phyloP scores from a whole-genome alignment of 2,797 vertebrate species.

The Anguilla megastoma region DNA sequence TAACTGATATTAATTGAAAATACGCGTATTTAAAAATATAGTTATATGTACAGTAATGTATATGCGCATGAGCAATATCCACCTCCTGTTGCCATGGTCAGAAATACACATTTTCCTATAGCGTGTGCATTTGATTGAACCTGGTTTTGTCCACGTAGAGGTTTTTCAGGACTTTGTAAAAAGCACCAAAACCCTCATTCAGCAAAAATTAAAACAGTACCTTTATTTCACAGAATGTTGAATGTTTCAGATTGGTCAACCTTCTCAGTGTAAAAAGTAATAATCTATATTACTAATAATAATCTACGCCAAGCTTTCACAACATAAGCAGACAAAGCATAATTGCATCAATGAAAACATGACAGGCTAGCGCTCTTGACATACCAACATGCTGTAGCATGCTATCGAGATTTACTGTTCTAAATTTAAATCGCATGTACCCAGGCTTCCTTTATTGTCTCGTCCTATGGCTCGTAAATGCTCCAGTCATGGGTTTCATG shows the following conservation, averaged over 20 bases:
- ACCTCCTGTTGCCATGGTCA: neutral
- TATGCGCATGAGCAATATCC: neutral
- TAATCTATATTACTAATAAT: neutral
- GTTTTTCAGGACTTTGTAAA: neutral
- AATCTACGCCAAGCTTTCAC: neutral
- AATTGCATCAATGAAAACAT: neutral
- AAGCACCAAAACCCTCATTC: neutral
- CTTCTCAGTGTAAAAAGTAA: neutral
- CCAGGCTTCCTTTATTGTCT: neutral
- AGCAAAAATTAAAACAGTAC: neutral
- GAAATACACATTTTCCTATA: neutral
- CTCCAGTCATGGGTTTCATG: neutral
- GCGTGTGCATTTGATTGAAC: neutral
- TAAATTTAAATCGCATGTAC: neutral
- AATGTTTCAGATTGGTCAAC: neutral
- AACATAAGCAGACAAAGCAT: neutral
- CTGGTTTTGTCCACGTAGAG: neutral
- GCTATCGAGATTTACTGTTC: neutral
- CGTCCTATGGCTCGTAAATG: neutral
- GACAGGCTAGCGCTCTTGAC: neutral
- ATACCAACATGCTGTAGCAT: neutral
- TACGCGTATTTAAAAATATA: neutral
- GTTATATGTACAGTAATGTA: neutral
- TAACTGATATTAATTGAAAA: neutral
- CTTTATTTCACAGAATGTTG: neutral